phyloP scores from a whole-genome alignment of 2,113 vertebrate species.

The Cyanoliseus patagonus region DNA sequence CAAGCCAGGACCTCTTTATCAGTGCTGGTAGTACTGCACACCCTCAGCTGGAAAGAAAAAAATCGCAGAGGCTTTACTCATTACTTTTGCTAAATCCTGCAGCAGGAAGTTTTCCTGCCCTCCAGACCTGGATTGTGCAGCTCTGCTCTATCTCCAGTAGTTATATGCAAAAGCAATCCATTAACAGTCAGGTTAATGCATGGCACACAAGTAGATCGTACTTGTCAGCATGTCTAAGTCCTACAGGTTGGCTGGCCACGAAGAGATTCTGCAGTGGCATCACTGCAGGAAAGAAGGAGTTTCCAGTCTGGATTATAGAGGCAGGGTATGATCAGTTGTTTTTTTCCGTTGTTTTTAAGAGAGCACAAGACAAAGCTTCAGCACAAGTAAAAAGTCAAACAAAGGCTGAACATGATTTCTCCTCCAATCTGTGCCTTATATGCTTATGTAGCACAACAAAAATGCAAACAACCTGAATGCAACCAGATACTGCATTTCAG shows the following conservation, averaged over 20 bases:
- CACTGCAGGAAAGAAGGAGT: background rate
- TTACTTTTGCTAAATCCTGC: background rate
- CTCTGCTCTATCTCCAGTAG: background rate
- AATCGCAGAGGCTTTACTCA: background rate
- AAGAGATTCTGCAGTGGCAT: background rate
- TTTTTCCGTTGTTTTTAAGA: background rate
- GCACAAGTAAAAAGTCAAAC: background rate
- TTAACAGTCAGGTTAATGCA: background rate
- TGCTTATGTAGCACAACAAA: background rate
- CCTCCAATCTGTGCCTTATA: background rate
- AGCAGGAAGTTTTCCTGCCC: background rate
- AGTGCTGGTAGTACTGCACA: background rate
- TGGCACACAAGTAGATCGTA: background rate
- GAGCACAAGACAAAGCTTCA: background rate
- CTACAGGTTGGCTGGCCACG: background rate
- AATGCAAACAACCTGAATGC: background rate
- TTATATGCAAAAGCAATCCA: slow-evolving; percentile 36
- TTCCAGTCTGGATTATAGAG: background rate
- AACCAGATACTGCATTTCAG: background rate
- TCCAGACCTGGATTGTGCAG: background rate
- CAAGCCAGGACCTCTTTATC: background rate
- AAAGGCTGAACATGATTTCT: background rate
- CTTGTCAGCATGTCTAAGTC: slow-evolving; percentile 8
- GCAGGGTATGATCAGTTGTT: background rate
- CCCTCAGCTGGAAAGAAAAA: background rate